Conservation (phyloP, 2,113 vertebrate genomes). For the Tragelaphus scriptus region DNA sequence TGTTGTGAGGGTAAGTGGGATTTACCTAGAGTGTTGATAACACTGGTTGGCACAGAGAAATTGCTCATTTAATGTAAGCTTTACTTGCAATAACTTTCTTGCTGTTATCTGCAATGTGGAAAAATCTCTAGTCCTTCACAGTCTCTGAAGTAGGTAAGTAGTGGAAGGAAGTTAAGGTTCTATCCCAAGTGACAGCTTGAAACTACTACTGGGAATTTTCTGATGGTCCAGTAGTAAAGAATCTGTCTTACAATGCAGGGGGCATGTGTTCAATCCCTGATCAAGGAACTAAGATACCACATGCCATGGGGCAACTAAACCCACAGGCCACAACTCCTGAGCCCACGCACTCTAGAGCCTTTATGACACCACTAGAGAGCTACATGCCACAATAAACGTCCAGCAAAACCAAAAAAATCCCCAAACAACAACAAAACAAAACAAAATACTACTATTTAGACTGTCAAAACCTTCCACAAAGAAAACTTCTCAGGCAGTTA, state of each 20-base stretch:
- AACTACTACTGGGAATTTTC: not conserved
- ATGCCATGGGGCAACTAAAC: not conserved
- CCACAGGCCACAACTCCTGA: not conserved
- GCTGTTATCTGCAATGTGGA: not conserved
- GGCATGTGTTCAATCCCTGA: not conserved
- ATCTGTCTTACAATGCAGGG: not conserved
- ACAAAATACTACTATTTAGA: not conserved
- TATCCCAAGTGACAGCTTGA: not conserved
- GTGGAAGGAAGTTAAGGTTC: not conserved
- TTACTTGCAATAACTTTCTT: not conserved
- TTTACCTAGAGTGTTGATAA: not conserved
- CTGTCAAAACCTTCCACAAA: not conserved
- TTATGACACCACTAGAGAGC: not conserved
- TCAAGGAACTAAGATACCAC: not conserved
- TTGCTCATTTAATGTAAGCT: not conserved
- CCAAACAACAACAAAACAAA: not conserved
- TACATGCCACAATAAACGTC: not conserved
- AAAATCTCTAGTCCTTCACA: not conserved
- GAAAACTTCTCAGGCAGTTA: not conserved
- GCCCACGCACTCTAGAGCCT: rapidly evolving
- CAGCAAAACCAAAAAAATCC: not conserved
- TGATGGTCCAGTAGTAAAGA: not conserved
- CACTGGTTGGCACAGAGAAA: not conserved
- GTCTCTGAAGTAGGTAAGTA: not conserved
- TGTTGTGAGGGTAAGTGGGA: not conserved